Evolutionary conservation across 2,113 vertebrate species (phyloP), one percentile per base, ranked within the genome.

Genomic region (Pimephales promelas): DNA sequence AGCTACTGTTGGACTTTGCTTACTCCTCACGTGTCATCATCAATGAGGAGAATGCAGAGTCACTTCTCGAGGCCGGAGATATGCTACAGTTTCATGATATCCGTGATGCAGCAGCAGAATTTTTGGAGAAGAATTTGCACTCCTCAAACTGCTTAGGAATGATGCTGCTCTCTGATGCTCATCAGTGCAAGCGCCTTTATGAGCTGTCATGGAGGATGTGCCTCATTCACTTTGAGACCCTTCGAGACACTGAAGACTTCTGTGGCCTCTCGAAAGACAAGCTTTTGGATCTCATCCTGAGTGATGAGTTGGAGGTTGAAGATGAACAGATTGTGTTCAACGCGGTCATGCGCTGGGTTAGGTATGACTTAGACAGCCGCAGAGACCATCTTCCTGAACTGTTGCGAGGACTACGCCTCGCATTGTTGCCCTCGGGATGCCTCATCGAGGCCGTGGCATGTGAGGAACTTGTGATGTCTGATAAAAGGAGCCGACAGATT

Each of bases 11-110:
- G 89, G 97, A 98, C 94, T 99, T 96, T 0, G 97, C 97, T 52
- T 99, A 99, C 86, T 97, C 97, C 0, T 97, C 97, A 0, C 95
- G 96, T 76, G 92, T 99, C 75, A 95, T 96, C 86, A 97, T 99
- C 88, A 98, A 96, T 0, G 97, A 98, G 91, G 97, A 98, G 91
- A 99, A 99, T 0, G 97, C 97, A 0, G 97, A 98, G 90, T 98
- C 97, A 0, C 92, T 99, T 68, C 92, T 99, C 77, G 97, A 99
- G 91, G 97, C 96, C 0, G 96, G 95, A 0, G 97, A 99, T 92
- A 99, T 99, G 97, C 86, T 99, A 79, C 96, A 98, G 92, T 98
- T 99, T 90, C 97, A 96, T 0, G 97, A 98, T 0, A 95, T 99
- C 84, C 93, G 97, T 0, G 97, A 99, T 0, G 97, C 97, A 0